A percentile compares a stretch with the other conserved stretches of the same genome.
Evolutionary conservation across 2,888 invertebrate genomes (phyloP).

Genomic region (Nesidiocoris tenuis): DNA sequence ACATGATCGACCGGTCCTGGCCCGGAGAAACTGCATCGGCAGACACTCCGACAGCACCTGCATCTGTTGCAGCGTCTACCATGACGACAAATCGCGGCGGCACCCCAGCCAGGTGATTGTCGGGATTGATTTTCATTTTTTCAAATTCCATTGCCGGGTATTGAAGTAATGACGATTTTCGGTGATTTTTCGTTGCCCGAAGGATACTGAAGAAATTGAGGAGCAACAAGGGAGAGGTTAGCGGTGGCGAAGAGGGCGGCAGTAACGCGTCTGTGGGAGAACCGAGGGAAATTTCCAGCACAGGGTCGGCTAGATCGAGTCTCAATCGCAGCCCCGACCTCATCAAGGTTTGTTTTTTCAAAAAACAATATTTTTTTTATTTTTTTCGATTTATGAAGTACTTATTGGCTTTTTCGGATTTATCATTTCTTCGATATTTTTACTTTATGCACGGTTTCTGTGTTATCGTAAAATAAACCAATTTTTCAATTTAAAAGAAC

Average conservation of each 20-base stretch:
- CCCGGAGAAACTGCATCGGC: constrained; percentile 17
- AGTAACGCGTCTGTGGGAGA: constrained; percentile 51
- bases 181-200: neutral
- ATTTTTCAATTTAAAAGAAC: no score
- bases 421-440: no score
- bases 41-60: constrained; percentile 1
- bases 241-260: constrained; percentile 55
- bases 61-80: neutral
- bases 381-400: no score
- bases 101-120: neutral
- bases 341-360: constrained; percentile 46
- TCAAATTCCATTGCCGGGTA: no score
- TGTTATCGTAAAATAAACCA: no score
- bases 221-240: constrained; percentile 53
- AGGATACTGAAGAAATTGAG: constrained; percentile 55
- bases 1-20: constrained; percentile 54
- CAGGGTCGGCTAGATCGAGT: constrained; percentile 51
- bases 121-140: neutral
- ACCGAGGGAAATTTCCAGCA: constrained; percentile 51
- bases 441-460: no score
- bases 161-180: no score
- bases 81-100: neutral
- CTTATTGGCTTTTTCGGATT: no score
- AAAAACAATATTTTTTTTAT: no score
- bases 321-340: constrained; percentile 49